Evolutionary conservation across 2,797 vertebrate species (phyloP).

Genomic region (Antrozous pallidus): DNA sequence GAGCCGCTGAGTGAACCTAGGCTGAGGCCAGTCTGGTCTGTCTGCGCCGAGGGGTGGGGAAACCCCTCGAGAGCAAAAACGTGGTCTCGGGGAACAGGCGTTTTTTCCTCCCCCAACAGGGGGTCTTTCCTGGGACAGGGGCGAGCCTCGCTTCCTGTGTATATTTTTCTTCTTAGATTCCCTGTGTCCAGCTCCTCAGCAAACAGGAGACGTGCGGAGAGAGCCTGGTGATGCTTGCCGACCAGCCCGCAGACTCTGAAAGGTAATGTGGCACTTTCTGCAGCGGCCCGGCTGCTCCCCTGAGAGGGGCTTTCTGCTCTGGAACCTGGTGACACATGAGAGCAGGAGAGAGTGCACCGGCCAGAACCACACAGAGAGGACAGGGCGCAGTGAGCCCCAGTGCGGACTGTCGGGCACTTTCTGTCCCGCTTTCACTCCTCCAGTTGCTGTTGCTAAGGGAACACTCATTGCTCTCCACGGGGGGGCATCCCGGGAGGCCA

Average conservation of each 20-base stretch:
- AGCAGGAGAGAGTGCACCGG: background rate
- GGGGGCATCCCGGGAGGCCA: too few species aligned
- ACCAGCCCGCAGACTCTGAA: conserved; percentile 74
- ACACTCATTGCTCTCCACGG: background rate
- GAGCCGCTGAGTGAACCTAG: background rate
- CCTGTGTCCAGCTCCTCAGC: conserved; percentile 25
- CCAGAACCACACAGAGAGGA: background rate
- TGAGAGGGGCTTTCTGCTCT: too few species aligned
- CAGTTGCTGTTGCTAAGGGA: background rate
- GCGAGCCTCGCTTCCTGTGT: background rate
- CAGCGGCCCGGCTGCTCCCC: background rate
- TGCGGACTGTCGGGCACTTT: background rate
- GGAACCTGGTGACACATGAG: too few species aligned
- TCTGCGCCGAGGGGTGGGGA: background rate
- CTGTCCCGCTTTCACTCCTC: background rate
- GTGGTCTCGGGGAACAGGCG: conserved; percentile 32
- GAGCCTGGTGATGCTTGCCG: conserved; percentile 13
- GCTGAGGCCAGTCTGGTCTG: background rate
- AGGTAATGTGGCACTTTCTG: conserved; percentile 70
- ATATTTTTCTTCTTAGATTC: conserved; percentile 60
- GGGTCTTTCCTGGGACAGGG: background rate
- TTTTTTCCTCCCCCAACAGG: background rate
- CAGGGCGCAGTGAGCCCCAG: background rate
- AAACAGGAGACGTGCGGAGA: conserved; percentile 23
- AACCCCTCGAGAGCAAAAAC: conserved; percentile 52